A percentile compares a stretch with the other conserved stretches of the same genome.
Evolutionary conservation across 2,113 vertebrate species (phyloP).

Genomic region (Pseudopipra pipra): DNA sequence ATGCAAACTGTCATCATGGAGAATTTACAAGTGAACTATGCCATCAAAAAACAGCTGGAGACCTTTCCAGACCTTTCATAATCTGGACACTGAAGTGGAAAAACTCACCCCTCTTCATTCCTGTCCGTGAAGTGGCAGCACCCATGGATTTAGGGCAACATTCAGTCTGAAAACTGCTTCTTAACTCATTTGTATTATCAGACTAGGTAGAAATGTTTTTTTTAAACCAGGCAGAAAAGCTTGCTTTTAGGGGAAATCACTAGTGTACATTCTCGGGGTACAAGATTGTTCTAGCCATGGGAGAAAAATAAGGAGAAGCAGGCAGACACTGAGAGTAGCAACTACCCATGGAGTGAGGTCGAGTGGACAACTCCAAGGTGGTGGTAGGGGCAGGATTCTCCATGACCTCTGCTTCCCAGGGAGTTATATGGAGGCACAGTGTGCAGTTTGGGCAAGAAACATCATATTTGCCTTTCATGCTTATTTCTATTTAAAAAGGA

Average conservation of each 20-base stretch:
- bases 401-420: neutral
- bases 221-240: neutral
- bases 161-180: neutral
- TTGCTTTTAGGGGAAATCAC: neutral
- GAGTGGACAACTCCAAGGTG: neutral
- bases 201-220: accelerated
- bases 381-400: neutral
- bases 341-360: too few species aligned
- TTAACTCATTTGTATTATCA: neutral
- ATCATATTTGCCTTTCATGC: neutral
- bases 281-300: neutral
- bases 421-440: neutral
- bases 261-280: neutral
- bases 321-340: neutral
- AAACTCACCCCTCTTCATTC: neutral
- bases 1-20: neutral
- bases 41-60: neutral
- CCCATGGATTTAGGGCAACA: neutral
- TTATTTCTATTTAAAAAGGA: neutral
- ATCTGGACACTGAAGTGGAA: neutral
- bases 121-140: neutral
- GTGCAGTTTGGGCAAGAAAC: neutral
- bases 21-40: neutral
- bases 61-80: neutral
- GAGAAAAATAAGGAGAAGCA: neutral